phyloP scores from a whole-genome alignment of 2,888 invertebrate genomes.

The Philaethria dido region DNA sequence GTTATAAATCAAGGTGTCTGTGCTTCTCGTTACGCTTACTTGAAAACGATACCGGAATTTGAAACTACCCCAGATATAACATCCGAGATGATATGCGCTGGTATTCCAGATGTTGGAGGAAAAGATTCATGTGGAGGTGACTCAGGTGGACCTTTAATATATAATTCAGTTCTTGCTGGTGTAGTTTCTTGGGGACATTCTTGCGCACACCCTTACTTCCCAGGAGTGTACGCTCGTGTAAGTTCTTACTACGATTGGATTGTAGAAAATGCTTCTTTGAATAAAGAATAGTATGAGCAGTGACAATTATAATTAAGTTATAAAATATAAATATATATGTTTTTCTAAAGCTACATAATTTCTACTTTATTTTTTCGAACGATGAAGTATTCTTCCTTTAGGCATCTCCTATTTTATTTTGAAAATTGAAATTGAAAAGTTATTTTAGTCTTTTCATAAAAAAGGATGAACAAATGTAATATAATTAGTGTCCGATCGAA shows the following conservation, averaged over 20 bases:
- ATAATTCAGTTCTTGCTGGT: conserved; percentile 53
- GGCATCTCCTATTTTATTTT: too few species aligned
- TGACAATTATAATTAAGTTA: too few species aligned
- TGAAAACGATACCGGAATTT: conserved; percentile 15
- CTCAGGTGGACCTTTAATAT: conserved; percentile 64
- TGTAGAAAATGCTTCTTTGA: background rate
- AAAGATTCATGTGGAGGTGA: conserved; percentile 64
- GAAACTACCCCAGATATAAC: background rate
- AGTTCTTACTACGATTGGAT: conserved; percentile 60
- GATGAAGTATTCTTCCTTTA: too few species aligned
- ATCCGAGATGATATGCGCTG: conserved; percentile 1
- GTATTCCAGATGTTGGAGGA: conserved; percentile 7
- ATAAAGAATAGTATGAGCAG: too few species aligned
- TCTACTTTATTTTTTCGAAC: too few species aligned
- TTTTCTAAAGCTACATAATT: too few species aligned
- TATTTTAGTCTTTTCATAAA: too few species aligned
- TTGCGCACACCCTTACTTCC: conserved; percentile 50
- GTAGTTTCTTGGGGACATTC: conserved; percentile 55
- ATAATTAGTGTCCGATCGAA: too few species aligned
- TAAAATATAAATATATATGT: too few species aligned
- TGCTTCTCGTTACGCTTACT: conserved; percentile 2
- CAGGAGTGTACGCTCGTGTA: conserved; percentile 58
- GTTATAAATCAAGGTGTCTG: background rate
- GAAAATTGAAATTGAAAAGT: too few species aligned
- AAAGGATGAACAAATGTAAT: too few species aligned